These are phyloP conservation scores for Clarias laeviceps DNA, from an alignment of 2,797 vertebrate genomes.

Conservation along the genomic window DNA sequence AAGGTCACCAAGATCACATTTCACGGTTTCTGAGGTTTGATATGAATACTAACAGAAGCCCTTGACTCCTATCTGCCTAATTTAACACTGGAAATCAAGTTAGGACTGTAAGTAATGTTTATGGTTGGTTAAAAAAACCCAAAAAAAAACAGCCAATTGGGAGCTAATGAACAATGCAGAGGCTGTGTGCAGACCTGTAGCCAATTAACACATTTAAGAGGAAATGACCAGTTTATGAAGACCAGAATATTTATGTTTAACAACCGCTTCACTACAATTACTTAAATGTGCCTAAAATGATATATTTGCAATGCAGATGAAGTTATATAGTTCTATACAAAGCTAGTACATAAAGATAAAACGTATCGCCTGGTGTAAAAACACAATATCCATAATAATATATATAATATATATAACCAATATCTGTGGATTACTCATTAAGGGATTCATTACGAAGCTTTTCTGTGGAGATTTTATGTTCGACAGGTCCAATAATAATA, in stretches of 20 bases:
- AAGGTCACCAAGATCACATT: neutral
- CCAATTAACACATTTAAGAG: constrained; percentile 15
- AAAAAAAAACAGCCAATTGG: neutral
- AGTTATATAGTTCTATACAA: neutral
- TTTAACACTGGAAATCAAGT: constrained; percentile 31
- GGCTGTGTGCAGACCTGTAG: neutral
- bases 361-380: neutral
- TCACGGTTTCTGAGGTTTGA: neutral
- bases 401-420: neutral
- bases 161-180: constrained; percentile 30
- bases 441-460: neutral
- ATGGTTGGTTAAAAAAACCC: neutral
- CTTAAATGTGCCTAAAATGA: neutral
- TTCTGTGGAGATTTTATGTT: too few species aligned
- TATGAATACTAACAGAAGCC: neutral
- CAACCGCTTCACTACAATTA: neutral
- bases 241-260: neutral
- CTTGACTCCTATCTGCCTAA: neutral
- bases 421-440: neutral
- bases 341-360: neutral
- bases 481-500: neutral
- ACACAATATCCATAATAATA: too few species aligned
- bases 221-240: neutral
- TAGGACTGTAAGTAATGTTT: constrained; percentile 18
- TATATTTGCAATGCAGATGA: too few species aligned